Percentiles rank a stretch among this genome's conserved stretches.
Conservation (phyloP, 2,113 vertebrate species). For the Apus apus region DNA sequence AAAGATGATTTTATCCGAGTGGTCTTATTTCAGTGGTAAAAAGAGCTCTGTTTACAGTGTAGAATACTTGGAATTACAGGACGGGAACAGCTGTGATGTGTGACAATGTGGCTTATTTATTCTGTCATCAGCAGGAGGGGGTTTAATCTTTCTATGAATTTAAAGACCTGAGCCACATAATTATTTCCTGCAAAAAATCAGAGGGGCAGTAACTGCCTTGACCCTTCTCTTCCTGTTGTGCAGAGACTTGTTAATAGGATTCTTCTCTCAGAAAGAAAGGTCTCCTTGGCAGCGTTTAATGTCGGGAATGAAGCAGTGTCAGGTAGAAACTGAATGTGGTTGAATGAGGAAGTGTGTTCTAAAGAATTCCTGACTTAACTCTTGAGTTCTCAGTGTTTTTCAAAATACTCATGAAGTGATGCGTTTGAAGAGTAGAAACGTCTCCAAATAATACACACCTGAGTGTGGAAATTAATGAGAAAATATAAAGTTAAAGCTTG, state of each 20-base stretch:
- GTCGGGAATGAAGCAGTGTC: background rate
- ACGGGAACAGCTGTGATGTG: accelerated
- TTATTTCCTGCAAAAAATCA: background rate
- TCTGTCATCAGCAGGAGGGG: background rate
- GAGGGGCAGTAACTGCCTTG: background rate
- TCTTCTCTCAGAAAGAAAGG: background rate
- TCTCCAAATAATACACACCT: background rate
- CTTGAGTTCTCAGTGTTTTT: accelerated
- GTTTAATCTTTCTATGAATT: background rate
- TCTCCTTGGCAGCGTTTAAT: background rate
- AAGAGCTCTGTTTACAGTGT: background rate
- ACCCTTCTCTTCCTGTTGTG: background rate
- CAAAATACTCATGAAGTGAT: background rate
- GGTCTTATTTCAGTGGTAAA: background rate
- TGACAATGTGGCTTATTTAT: background rate
- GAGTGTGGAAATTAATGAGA: background rate
- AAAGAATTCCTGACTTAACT: background rate
- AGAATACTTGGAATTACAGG: accelerated
- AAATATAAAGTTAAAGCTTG: background rate
- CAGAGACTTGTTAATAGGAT: background rate
- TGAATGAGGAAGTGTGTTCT: background rate
- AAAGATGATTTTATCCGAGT: background rate
- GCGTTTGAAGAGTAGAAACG: background rate
- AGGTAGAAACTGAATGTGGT: background rate
- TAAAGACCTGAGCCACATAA: background rate